These are phyloP conservation scores for Catostylus mosaicus DNA, from an alignment of 30 jellyfish, hydroid and myxozoan species.

Conservation along the genomic window DNA sequence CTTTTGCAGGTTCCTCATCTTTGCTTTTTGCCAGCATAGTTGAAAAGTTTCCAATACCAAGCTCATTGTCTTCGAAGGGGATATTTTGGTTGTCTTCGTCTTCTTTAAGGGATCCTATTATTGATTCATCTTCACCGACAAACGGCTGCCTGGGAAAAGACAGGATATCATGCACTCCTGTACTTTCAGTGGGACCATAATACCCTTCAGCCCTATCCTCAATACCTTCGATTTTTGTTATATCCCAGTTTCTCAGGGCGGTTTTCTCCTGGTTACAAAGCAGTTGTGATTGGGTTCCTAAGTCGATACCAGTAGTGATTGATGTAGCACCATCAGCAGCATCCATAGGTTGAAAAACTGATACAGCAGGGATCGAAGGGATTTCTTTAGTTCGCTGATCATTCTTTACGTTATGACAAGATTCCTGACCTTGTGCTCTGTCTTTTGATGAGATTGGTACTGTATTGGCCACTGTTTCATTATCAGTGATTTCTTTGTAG, in stretches of 20 bases:
- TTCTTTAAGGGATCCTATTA: not conserved
- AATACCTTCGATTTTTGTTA: slow-evolving; percentile 24
- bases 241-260: slow-evolving; percentile 28
- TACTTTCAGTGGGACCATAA: not conserved
- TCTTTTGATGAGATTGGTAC: not conserved
- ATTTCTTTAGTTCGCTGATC: not conserved
- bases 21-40: not conserved
- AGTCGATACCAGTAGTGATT: not conserved
- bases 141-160: not conserved
- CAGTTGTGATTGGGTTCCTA: not conserved
- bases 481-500: not conserved
- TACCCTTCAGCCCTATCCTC: not conserved
- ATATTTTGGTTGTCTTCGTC: not conserved
- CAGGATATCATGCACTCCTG: not conserved
- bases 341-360: not conserved
- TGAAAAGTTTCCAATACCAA: not conserved
- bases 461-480: not conserved
- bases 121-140: not conserved
- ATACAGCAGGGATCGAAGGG: not conserved
- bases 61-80: not conserved
- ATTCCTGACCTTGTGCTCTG: not conserved
- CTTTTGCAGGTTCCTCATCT: not conserved
- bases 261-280: not conserved
- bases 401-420: not conserved
- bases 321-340: not conserved